Conservation (phyloP, 2,888 invertebrate species). For the Hyles lineata region DNA sequence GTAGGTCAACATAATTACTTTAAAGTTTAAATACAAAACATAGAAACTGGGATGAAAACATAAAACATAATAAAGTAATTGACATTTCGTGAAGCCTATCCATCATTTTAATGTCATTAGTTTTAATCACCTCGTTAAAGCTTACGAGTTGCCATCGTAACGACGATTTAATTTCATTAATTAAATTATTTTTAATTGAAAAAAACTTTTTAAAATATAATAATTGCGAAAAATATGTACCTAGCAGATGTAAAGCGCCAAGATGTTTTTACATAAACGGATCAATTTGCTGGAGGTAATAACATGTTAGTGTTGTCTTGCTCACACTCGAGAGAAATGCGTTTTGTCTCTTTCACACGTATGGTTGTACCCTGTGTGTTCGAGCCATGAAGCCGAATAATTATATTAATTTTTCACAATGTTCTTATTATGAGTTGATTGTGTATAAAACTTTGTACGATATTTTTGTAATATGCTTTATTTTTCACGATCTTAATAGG, state of each 20-base stretch:
- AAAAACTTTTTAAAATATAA: conserved; percentile 7
- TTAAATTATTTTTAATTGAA: conserved; percentile 21
- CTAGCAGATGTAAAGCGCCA: conserved; percentile 34
- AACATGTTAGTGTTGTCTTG: conserved; percentile 14
- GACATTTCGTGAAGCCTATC: conserved; percentile 12
- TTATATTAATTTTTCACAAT: conserved; percentile 71
- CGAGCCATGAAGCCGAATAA: conserved; percentile 62
- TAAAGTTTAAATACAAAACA: background rate
- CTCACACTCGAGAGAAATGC: background rate
- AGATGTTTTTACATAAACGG: conserved; percentile 70
- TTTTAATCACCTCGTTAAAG: conserved; percentile 18
- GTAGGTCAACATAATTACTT: conserved; percentile 21
- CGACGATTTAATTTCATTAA: conserved; percentile 24
- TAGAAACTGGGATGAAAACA: conserved; percentile 14
- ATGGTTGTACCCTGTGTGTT: conserved; percentile 44
- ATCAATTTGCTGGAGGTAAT: conserved; percentile 64
- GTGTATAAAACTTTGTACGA: conserved; percentile 53
- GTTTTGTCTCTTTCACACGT: conserved; percentile 48
- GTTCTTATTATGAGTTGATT: conserved; percentile 69
- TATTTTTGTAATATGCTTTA: conserved; percentile 46
- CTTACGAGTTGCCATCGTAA: background rate
- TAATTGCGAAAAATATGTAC: conserved; percentile 28
- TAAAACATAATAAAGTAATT: conserved; percentile 28
- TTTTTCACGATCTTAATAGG: conserved; percentile 41
- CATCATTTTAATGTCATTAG: conserved; percentile 7